Percentiles rank a stretch among this genome's conserved stretches.
These are phyloP conservation scores for Silvanus unidentatus DNA, from an alignment of 2,888 invertebrate species.

Conservation along the genomic window DNA sequence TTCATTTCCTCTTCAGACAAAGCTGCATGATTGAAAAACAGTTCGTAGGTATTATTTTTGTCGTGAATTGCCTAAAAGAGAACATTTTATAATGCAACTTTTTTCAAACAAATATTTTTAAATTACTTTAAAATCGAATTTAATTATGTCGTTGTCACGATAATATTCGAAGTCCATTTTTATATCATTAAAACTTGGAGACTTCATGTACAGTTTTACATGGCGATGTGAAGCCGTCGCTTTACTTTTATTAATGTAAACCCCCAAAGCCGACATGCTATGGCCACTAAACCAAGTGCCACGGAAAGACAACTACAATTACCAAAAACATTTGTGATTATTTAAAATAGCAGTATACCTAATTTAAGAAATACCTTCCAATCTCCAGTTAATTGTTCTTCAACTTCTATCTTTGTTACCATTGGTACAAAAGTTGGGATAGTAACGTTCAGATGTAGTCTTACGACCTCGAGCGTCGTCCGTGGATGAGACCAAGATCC, in stretches of 20 bases:
- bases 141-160: conserved; percentile 62
- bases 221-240: conserved; percentile 57
- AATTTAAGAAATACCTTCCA: conserved; percentile 59
- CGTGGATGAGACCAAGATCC: conserved; percentile 60
- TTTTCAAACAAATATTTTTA: too few species aligned
- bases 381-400: conserved; percentile 61
- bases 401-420: conserved; percentile 57
- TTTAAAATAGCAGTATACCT: neutral
- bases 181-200: conserved; percentile 67
- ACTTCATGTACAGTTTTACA: conserved; percentile 61
- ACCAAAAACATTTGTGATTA: neutral
- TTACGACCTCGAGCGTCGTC: conserved; percentile 59
- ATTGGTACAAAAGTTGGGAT: conserved; percentile 70
- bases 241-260: conserved; percentile 70
- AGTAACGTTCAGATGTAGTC: conserved; percentile 66
- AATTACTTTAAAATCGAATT: conserved; percentile 59
- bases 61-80: conserved; percentile 57
- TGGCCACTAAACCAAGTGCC: conserved; percentile 79
- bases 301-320: conserved; percentile 58
- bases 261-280: conserved; percentile 62
- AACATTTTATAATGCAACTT: too few species aligned
- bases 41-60: conserved; percentile 57
- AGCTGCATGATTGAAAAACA: conserved; percentile 58
- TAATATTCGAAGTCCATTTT: conserved; percentile 58
- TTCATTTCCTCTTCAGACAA: conserved; percentile 56